phyloP scores from a whole-genome alignment of 2,797 vertebrate genomes.

The Lemur catta region DNA sequence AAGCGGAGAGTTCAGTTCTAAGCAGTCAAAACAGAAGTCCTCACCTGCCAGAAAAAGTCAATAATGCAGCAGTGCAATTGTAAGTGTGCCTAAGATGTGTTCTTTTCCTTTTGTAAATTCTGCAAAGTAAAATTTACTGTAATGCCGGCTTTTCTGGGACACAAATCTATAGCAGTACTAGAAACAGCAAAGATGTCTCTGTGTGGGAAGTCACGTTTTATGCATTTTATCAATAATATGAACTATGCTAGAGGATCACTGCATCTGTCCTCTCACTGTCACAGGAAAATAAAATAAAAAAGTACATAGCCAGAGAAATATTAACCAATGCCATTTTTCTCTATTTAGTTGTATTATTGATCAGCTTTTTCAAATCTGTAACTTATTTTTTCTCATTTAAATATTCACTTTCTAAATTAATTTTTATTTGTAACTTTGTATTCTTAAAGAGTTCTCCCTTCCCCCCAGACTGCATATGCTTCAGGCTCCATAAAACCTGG shows the following conservation, averaged over 20 bases:
- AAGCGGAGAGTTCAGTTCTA: not conserved
- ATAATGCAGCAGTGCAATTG: not conserved
- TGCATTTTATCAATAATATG: not conserved
- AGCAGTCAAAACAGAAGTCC: not conserved
- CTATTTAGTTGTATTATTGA: not conserved
- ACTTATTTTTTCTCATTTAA: conserved; percentile 9
- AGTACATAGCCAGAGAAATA: not conserved
- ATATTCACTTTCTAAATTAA: not conserved
- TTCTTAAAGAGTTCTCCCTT: not conserved
- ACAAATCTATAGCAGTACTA: not conserved
- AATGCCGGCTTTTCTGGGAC: not conserved
- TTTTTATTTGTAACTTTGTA: not conserved
- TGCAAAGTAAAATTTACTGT: not conserved
- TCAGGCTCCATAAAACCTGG: not conserved
- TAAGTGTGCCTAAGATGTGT: not conserved
- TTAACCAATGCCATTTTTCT: not conserved
- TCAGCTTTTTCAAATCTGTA: not conserved
- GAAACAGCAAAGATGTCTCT: not conserved
- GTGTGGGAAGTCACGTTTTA: not conserved
- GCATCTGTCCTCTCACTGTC: not conserved
- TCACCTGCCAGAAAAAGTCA: not conserved
- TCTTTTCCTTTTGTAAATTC: not conserved
- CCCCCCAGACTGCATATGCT: not conserved
- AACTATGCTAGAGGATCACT: not conserved
- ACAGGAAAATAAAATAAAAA: not conserved